phyloP scores from a whole-genome alignment of 2,113 vertebrate genomes.

The Chaetodon trifascialis region DNA sequence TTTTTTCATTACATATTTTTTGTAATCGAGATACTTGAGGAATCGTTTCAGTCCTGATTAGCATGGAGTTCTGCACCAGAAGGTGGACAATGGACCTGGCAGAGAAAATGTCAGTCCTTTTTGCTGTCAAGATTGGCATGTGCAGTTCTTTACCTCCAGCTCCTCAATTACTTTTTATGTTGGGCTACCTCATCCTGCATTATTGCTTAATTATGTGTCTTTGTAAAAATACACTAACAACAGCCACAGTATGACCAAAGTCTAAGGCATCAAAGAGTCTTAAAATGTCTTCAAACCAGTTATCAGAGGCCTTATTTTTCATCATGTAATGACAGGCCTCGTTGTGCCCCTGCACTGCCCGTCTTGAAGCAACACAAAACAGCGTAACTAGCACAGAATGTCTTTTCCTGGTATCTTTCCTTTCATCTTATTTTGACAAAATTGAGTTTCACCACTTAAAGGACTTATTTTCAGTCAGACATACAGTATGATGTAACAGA shows the following conservation, averaged over 20 bases:
- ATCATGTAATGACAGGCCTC: constrained; percentile 57
- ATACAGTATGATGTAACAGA: not conserved
- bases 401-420: constrained; percentile 2
- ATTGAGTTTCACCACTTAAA: not conserved
- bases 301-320: constrained; percentile 41
- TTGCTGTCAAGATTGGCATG: not conserved
- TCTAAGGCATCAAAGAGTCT: constrained; percentile 37
- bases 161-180: constrained; percentile 18
- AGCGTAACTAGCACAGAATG: not conserved
- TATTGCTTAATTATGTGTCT: constrained; percentile 58
- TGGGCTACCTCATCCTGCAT: constrained; percentile 27
- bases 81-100: not conserved
- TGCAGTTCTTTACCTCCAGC: not conserved
- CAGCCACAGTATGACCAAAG: constrained; percentile 33
- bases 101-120: not conserved
- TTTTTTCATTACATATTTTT: too few species aligned
- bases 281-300: constrained; percentile 45
- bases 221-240: constrained; percentile 27
- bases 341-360: constrained; percentile 3
- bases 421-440: constrained; percentile 28
- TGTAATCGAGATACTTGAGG: too few species aligned
- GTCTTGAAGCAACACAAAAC: constrained; percentile 6
- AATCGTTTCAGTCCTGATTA: too few species aligned
- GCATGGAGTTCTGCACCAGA: not conserved
- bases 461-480: not conserved